Evolutionary conservation across 1,140 invertebrate genomes (phyloP).

Genomic region (Dendrolimus kikuchii): DNA sequence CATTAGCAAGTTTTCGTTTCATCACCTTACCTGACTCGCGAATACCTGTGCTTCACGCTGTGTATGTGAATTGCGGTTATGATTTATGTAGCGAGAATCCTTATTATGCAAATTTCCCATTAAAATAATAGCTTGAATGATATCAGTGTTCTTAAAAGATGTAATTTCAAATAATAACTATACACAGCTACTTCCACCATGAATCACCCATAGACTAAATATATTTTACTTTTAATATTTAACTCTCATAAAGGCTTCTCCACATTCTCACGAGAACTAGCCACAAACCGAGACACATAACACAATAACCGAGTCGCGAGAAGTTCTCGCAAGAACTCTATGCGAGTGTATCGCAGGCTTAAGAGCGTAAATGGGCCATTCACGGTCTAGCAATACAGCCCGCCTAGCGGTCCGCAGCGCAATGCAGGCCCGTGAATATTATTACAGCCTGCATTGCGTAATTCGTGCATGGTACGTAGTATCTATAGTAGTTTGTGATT

Average conservation of each 20-base stretch:
- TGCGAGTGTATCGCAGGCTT: too few species aligned
- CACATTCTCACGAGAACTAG: too few species aligned
- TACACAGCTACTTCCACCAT: conserved; percentile 30
- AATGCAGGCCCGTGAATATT: too few species aligned
- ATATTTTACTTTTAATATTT: conserved; percentile 2
- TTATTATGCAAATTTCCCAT: conserved; percentile 65
- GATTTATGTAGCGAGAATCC: conserved; percentile 34
- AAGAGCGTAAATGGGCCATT: too few species aligned
- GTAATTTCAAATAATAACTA: conserved; percentile 18
- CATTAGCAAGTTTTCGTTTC: conserved; percentile 66
- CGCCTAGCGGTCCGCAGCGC: too few species aligned
- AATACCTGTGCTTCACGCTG: conserved; percentile 48
- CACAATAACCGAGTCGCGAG: too few species aligned
- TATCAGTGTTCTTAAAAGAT: conserved; percentile 11
- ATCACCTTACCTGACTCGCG: conserved; percentile 61
- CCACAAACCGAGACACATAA: too few species aligned
- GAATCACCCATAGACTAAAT: conserved; percentile 31
- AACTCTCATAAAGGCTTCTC: not conserved
- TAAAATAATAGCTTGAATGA: conserved; percentile 34
- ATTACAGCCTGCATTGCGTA: too few species aligned
- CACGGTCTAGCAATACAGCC: too few species aligned
- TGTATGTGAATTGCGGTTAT: conserved; percentile 38
- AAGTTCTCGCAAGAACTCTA: too few species aligned
- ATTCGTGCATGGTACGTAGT: too few species aligned
- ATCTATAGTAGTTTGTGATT: too few species aligned